Base-by-base conservation (phyloP, 2,113 vertebrate genomes). In the Oenanthe melanoleuca region DNA sequence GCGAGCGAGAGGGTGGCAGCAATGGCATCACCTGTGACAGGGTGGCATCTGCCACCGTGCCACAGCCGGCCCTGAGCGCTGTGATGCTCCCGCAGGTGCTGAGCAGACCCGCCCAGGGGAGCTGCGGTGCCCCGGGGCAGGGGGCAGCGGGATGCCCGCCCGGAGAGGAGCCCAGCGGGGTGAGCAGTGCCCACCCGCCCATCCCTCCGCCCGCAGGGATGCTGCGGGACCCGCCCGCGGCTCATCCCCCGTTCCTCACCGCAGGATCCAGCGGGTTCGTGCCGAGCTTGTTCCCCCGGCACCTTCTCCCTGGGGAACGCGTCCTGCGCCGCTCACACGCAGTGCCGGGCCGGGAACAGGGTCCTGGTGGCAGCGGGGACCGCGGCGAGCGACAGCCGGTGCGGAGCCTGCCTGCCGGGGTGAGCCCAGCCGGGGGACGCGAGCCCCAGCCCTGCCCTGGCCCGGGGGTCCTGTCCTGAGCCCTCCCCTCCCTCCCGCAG, bases 391-490 rank as follows among this genome's bases (percentile, higher is more conserved):
- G 98, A 99, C 64, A 93, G 97, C 5, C 60, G 82, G 18, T 99
- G 99, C 67, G 99, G 99, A 74, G 94, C 73, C 90, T 99, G 99
- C 95, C 96, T 98, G 95, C 93, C 96, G 1, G 99, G 99, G 99
- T 99, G 96, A 97, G 95, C 52, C 17, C 49, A 8, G 18, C 31
- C 6, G 15, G 5, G 37, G 26, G 3, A 4, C 2, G 4, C 37
- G 40, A 6, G 9, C 37, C 65, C 34, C 53, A 16, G 53, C 63
- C 67, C 75, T 1, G 7, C 1, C 22, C 26, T 5, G 0, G 2
- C 40, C 25, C 2, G 1, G 4, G 4, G 59, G 34, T 18, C 19
- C 0, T 0, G 34, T 74, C 45, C 65, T 89, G 45, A 93, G 4
- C 49, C 67, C 13, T 34, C 5, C 60, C 10, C 5, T 92, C 73